phyloP scores from a whole-genome alignment of 2,888 invertebrate genomes.

The Cheilosia scutellata region DNA sequence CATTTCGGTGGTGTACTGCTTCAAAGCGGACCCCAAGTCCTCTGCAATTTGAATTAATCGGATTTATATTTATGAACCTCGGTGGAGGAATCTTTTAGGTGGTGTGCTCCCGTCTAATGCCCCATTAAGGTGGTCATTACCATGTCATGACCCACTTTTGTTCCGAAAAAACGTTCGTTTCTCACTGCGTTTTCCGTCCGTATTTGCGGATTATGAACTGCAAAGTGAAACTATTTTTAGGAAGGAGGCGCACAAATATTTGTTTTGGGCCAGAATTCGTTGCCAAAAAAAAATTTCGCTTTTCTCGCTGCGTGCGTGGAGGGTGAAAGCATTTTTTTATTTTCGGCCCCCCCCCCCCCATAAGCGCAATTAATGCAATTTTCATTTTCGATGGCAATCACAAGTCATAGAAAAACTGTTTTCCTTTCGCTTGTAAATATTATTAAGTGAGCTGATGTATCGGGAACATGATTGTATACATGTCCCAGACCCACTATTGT shows the following conservation, averaged over 20 bases:
- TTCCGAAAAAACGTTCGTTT: neutral
- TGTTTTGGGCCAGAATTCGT: slow-evolving; percentile 54
- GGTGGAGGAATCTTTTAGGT: neutral
- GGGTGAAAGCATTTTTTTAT: slow-evolving; percentile 6
- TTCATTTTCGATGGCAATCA: slow-evolving; percentile 65
- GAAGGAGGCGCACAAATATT: slow-evolving; percentile 59
- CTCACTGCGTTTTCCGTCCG: slow-evolving; percentile 18
- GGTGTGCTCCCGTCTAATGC: neutral
- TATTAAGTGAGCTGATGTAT: slow-evolving; percentile 54
- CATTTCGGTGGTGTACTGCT: slow-evolving; percentile 21
- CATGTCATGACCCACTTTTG: slow-evolving; percentile 38
- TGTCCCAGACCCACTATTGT: too few relatives aligned
- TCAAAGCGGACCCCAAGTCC: slow-evolving; percentile 39
- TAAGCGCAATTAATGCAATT: slow-evolving; percentile 67
- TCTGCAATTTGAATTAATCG: slow-evolving; percentile 44
- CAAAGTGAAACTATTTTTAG: slow-evolving; percentile 64
- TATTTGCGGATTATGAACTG: slow-evolving; percentile 59
- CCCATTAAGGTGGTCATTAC: slow-evolving; percentile 38
- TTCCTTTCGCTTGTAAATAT: slow-evolving; percentile 39
- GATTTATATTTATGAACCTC: slow-evolving; percentile 41
- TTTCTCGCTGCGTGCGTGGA: neutral
- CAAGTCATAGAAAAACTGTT: slow-evolving; percentile 57
- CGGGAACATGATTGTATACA: slow-evolving; percentile 33
- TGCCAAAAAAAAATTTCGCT: slow-evolving; percentile 48
- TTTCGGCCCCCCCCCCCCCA: slow-evolving; percentile 11